Conservation (phyloP, 2,113 vertebrate species). For the Leucopsar rothschildi region DNA sequence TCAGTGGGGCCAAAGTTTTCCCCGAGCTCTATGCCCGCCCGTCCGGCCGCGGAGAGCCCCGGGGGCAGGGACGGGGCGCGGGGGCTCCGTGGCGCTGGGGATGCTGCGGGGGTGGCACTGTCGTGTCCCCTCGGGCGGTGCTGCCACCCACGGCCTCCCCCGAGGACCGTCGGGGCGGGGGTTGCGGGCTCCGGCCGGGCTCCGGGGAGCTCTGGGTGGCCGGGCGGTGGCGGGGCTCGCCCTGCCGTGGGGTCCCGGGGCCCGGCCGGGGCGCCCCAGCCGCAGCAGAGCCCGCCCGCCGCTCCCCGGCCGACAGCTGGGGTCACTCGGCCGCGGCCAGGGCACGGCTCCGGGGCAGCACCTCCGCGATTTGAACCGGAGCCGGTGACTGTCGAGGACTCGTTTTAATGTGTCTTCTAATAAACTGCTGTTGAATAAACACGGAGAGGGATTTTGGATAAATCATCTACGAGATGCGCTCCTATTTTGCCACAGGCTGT, state of each 20-base stretch:
- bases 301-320: accelerated
- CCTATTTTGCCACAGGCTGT: background rate
- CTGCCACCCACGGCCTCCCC: background rate
- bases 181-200: too few relatives aligned
- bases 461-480: background rate
- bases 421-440: background rate
- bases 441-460: background rate
- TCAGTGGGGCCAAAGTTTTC: background rate
- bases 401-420: background rate
- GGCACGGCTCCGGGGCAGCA: background rate
- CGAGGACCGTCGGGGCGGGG: background rate
- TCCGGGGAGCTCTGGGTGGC: too few relatives aligned
- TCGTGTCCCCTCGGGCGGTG: background rate
- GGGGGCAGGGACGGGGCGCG: background rate
- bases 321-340: background rate
- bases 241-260: background rate
- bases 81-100: background rate
- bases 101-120: background rate
- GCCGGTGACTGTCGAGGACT: background rate
- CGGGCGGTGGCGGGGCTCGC: background rate
- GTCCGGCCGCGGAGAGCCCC: background rate
- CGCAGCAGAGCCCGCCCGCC: background rate
- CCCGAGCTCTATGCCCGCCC: background rate
- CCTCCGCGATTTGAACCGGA: accelerated
- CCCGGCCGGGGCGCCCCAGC: background rate